A percentile compares a stretch with the other conserved stretches of the same genome.
These are phyloP conservation scores for Achroia grisella DNA, from an alignment of 1,140 invertebrate species.

Conservation along the genomic window DNA sequence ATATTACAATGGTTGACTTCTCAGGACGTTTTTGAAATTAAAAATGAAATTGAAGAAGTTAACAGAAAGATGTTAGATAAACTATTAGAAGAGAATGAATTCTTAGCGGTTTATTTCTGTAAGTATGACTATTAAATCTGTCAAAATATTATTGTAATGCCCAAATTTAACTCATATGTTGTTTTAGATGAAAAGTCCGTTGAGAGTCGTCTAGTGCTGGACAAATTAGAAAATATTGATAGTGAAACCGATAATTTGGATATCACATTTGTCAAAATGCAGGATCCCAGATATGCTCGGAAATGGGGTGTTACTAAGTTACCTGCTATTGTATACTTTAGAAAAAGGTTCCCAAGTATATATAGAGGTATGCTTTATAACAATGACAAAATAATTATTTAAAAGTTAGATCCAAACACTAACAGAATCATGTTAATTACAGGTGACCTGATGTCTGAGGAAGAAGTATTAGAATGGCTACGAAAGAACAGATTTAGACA, in stretches of 20 bases:
- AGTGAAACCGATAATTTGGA: conserved; percentile 95
- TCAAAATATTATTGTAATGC: no score
- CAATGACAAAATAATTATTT: not conserved
- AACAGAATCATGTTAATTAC: conserved; percentile 25
- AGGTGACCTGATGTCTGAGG: conserved; percentile 89
- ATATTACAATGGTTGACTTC: conserved; percentile 93
- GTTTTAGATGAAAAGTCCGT: conserved; percentile 84
- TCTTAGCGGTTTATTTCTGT: conserved; percentile 96
- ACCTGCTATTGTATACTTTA: conserved; percentile 93
- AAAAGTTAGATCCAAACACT: not conserved
- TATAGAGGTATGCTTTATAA: conserved; percentile 83
- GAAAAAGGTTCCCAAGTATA: conserved; percentile 95
- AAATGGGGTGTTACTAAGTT: conserved; percentile 97
- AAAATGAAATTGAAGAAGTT: conserved; percentile 97
- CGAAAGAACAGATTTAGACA: conserved; percentile 94
- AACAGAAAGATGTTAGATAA: conserved; percentile 97
- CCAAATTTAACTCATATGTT: no score
- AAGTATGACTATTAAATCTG: conserved; percentile 65
- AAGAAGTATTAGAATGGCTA: conserved; percentile 94
- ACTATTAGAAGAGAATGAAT: conserved; percentile 94
- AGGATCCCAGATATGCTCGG: conserved; percentile 90
- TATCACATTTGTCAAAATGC: conserved; percentile 96
- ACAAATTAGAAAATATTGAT: conserved; percentile 93
- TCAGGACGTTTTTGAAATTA: conserved; percentile 95
- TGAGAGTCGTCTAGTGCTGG: conserved; percentile 85